Percentiles rank a stretch among this genome's conserved stretches.
Evolutionary conservation across 2,113 vertebrate genomes (phyloP).

Genomic region (Centrocercus urophasianus): DNA sequence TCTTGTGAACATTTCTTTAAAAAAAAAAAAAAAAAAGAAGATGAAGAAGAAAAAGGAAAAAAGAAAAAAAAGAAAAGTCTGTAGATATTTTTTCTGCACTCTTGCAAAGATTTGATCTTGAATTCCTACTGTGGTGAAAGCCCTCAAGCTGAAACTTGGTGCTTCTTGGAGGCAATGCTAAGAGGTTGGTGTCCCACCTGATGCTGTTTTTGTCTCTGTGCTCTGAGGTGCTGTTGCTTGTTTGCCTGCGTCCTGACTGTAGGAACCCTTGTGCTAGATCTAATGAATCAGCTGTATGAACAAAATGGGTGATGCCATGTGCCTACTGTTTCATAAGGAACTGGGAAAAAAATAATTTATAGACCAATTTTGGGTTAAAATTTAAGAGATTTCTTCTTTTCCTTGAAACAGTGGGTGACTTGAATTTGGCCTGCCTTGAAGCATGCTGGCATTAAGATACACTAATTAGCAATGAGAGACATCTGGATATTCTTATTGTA

Average conservation of each 20-base stretch:
- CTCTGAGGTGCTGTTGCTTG: conserved; percentile 17
- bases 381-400: conserved; percentile 20
- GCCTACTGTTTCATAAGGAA: conserved; percentile 21
- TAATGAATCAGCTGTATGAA: background rate
- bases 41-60: too few species aligned
- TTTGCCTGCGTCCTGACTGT: conserved; percentile 2
- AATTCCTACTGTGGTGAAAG: background rate
- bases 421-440: conserved; percentile 15
- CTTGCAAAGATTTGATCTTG: background rate
- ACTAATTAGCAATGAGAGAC: background rate
- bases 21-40: too few species aligned
- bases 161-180: background rate
- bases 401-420: conserved; percentile 9
- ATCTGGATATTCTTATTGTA: conserved; percentile 37
- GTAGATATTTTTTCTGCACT: background rate
- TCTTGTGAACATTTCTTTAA: background rate
- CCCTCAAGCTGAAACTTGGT: background rate
- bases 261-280: background rate
- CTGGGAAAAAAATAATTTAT: background rate
- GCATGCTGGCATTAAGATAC: conserved; percentile 1
- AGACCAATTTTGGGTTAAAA: background rate
- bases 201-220: background rate
- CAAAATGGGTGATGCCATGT: background rate
- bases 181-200: background rate
- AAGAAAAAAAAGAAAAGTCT: background rate